Evolutionary conservation across 2,888 invertebrate species (phyloP).

Genomic region (Leptinotarsa haldemani): DNA sequence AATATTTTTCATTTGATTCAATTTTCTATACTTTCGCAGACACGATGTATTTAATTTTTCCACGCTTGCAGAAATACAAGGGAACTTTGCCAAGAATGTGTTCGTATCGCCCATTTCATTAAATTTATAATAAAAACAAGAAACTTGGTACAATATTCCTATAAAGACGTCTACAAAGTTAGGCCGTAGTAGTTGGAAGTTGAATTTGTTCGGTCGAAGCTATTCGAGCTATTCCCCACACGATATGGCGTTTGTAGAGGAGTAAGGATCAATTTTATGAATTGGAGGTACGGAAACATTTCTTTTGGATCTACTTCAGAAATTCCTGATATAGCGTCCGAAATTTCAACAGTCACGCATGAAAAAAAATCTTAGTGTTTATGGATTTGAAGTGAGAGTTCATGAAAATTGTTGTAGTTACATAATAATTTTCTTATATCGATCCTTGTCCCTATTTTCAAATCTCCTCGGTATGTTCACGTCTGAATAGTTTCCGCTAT

Average conservation of each 20-base stretch:
- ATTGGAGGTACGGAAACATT: not conserved
- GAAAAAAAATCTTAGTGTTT: too few species aligned
- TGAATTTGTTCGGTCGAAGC: slow-evolving; percentile 33
- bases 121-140: slow-evolving; percentile 35
- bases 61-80: slow-evolving; percentile 2
- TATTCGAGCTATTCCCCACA: not conserved
- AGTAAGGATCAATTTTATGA: not conserved
- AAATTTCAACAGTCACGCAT: too few species aligned
- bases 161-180: slow-evolving; percentile 54
- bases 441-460: too few species aligned
- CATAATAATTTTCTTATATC: too few species aligned
- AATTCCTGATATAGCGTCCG: too few species aligned
- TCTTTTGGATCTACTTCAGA: too few species aligned
- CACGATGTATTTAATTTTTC: slow-evolving; percentile 12
- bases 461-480: too few species aligned
- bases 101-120: slow-evolving; percentile 27
- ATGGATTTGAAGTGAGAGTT: too few species aligned
- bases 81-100: slow-evolving; percentile 33
- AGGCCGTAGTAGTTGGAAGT: slow-evolving; percentile 40
- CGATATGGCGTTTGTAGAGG: slow-evolving; percentile 3
- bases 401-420: too few species aligned
- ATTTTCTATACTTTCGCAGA: slow-evolving; percentile 11
- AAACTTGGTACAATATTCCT: slow-evolving; percentile 44
- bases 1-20: slow-evolving; percentile 13
- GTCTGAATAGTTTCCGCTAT: too few species aligned